Conservation (phyloP, 2,797 vertebrate genomes). For the Pangasius krempfi region DNA sequence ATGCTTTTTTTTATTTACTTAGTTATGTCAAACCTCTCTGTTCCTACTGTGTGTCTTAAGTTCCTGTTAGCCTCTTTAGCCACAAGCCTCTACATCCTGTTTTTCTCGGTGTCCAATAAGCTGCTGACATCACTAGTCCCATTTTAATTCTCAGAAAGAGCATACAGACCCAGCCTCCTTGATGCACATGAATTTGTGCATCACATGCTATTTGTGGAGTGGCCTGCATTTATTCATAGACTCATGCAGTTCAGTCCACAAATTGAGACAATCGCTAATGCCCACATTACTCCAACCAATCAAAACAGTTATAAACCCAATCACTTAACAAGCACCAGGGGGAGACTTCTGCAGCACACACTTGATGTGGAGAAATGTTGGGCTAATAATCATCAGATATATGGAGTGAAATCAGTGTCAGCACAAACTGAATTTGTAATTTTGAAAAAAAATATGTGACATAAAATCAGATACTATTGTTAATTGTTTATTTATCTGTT, state of each 20-base stretch:
- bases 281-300: background rate
- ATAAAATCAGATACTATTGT: background rate
- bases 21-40: background rate
- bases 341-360: too few species aligned
- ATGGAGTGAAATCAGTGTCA: background rate
- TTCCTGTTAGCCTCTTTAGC: background rate
- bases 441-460: too few species aligned
- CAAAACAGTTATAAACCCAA: background rate
- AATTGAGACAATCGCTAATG: background rate
- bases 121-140: slow-evolving; percentile 1
- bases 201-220: background rate
- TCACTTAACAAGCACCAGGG: background rate
- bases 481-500: background rate
- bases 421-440: background rate
- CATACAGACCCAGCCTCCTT: background rate
- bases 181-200: background rate
- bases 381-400: background rate
- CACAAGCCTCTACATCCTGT: slow-evolving; percentile 15
- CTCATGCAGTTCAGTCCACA: background rate
- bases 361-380: too few species aligned
- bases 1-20: background rate
- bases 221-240: background rate
- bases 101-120: background rate
- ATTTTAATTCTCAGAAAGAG: slow-evolving; percentile 1
- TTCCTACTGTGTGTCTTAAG: background rate